Conservation (phyloP, 2,888 invertebrate species). For the Trissolcus brochymenae region DNA sequence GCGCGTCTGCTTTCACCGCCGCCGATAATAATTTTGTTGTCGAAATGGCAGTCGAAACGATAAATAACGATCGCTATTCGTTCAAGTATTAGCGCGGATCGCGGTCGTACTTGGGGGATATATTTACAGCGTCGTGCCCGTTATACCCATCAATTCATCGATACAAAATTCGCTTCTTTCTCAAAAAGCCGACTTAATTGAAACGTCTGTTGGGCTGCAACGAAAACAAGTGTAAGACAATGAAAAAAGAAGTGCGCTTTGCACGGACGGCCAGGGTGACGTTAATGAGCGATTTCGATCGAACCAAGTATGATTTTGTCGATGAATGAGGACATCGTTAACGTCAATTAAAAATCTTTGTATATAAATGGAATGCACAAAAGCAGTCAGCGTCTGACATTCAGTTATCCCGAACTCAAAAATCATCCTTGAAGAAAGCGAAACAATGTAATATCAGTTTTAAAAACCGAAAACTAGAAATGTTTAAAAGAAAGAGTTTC, state of each 20-base stretch:
- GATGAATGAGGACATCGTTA: constrained; percentile 43
- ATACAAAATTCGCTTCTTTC: constrained; percentile 20
- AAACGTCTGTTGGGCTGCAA: constrained; percentile 31
- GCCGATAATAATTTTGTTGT: constrained; percentile 49
- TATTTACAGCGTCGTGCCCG: constrained; percentile 1
- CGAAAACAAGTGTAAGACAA: constrained; percentile 50
- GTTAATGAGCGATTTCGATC: constrained; percentile 48
- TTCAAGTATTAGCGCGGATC: constrained; percentile 36
- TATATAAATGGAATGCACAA: constrained; percentile 40
- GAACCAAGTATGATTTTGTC: constrained; percentile 42
- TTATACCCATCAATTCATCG: constrained; percentile 21
- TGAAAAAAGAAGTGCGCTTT: constrained; percentile 30
- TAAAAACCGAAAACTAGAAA: too few species aligned
- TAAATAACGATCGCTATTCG: constrained; percentile 48
- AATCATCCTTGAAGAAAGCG: constrained; percentile 42
- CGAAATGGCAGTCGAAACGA: constrained; percentile 39
- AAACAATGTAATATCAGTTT: constrained; percentile 12
- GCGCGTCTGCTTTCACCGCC: constrained; percentile 49
- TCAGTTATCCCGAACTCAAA: constrained; percentile 35
- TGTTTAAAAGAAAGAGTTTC: too few species aligned
- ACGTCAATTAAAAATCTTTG: constrained; percentile 48
- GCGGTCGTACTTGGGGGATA: background rate
- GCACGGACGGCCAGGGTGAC: constrained; percentile 26
- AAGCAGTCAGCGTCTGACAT: constrained; percentile 16
- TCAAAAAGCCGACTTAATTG: constrained; percentile 40